Conservation (phyloP, 2,888 invertebrate species). For the Heliconius sara region DNA sequence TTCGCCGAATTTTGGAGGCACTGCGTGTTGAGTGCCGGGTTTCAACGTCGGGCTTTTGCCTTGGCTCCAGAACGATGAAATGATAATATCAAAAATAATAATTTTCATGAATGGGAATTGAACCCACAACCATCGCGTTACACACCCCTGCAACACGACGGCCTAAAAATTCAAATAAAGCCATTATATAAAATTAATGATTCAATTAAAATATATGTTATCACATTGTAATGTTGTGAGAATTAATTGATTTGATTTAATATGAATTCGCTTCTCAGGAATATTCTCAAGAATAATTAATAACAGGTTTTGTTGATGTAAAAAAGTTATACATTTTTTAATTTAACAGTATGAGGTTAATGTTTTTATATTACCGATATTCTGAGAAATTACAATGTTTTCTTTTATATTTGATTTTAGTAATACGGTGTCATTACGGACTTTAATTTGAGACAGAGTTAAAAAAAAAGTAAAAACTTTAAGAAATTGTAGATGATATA, state of each 20-base stretch:
- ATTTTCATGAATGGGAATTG: no score
- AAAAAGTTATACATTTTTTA: not conserved
- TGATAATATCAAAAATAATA: no score
- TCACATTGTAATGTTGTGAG: not conserved
- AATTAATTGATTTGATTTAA: slow-evolving; percentile 15
- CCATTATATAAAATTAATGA: not conserved
- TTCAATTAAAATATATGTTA: slow-evolving; percentile 1
- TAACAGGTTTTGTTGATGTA: not conserved
- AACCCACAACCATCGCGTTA: no score
- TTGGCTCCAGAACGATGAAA: no score
- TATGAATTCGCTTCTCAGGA: slow-evolving; percentile 2
- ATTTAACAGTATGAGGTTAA: not conserved
- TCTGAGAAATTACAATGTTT: not conserved
- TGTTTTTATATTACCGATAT: not conserved
- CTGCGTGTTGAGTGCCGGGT: no score
- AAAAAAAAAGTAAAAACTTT: not conserved
- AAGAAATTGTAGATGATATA: no score
- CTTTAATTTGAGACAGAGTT: not conserved
- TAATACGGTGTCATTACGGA: not conserved
- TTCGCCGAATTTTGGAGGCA: no score
- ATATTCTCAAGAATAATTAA: not conserved
- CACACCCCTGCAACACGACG: no score
- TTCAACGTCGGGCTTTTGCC: no score
- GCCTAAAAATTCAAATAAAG: slow-evolving; percentile 10
- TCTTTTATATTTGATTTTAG: not conserved